Base-by-base conservation (phyloP, 2,113 vertebrate genomes). In the Empidonax alnorum region DNA sequence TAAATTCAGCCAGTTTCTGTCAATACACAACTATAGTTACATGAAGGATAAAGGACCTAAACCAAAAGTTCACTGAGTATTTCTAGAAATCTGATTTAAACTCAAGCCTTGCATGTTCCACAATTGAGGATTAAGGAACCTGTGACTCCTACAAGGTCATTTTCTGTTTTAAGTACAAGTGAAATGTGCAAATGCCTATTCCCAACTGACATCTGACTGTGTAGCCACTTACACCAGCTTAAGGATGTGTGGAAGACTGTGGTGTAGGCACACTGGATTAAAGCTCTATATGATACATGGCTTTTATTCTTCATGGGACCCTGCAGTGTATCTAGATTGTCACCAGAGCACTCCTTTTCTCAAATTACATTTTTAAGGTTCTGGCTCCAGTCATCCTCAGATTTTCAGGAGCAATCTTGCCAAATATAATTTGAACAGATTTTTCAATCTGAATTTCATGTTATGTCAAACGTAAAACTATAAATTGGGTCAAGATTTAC, bases 391-490 rank as follows among this genome's bases (percentile, higher is more conserved):
- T 63, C 72, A 71, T 91, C 27, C 33, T 59, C 39, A 55, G 25
- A 78, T 74, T 93, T 94, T 89, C 65, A 87, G 77, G 46, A 89
- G 42, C 27, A 46, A 21, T 81, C 68, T 87, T 96, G 89, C 80
- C 80, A 92, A 89, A 81, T 91, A 62, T 23, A 10, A 81, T 84
- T 88, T 84, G 80, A 96, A 84, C 73, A 84, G 73, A 94, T 94
- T 96, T 91, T 89, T 13, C 80, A 89, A 42, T 75, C 42, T 50
- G 28, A 87, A 81, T 92, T 86, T 68, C 67, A 56, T 76, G 22
- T 76, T 69, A 83, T 73, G 24, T 91, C 65, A 96, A 69, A 86
- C 84, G 28, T 49, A 89, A 96, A 82, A 62, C n/a, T 94, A 71
- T 59, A 77, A 94, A 91, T 39, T 84, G 50, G 63, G 61, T 87